Evolutionary conservation across 2,797 vertebrate species (phyloP).

Genomic region (Clamator glandarius): DNA sequence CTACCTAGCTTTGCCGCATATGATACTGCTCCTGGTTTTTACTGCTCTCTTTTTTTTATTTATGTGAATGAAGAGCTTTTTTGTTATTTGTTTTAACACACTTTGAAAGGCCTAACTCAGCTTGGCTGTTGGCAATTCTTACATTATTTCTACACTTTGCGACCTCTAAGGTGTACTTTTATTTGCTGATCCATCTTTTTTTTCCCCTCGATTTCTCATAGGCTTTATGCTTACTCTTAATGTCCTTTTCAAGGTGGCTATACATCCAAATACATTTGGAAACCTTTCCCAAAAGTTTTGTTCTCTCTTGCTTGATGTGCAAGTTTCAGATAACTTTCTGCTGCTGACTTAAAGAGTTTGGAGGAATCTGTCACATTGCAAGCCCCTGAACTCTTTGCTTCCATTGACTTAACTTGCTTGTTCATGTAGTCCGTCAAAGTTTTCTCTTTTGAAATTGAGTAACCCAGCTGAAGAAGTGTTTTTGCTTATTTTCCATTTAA

Average conservation of each 20-base stretch:
- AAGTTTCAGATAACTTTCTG: constrained; percentile 56
- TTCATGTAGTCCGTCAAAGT: constrained; percentile 34
- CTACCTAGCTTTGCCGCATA: not conserved
- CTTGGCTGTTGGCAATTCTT: constrained; percentile 50
- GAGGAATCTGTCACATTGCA: constrained; percentile 8
- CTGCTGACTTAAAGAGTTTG: constrained; percentile 61
- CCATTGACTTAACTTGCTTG: constrained; percentile 15
- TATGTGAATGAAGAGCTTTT: constrained; percentile 33
- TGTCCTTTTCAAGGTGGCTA: constrained; percentile 41
- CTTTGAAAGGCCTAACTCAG: constrained; percentile 63
- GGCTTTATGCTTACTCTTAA: constrained; percentile 62
- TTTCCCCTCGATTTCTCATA: not conserved
- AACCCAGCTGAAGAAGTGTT: not conserved
- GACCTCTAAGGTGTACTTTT: constrained; percentile 50
- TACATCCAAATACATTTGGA: constrained; percentile 57
- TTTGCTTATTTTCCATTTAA: constrained; percentile 20
- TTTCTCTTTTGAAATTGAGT: constrained; percentile 13
- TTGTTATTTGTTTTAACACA: constrained; percentile 60
- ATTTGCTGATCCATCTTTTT: constrained; percentile 65
- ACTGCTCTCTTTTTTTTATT: constrained; percentile 24
- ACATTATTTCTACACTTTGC: constrained; percentile 44
- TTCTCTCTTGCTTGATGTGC: constrained; percentile 55
- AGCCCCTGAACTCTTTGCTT: constrained; percentile 39
- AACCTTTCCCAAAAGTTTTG: constrained; percentile 55
- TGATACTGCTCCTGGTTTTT: not conserved